A percentile compares a stretch with the other conserved stretches of the same genome.
These are phyloP conservation scores for Spilarctia lutea DNA, from an alignment of 2,888 invertebrate genomes.

Conservation along the genomic window DNA sequence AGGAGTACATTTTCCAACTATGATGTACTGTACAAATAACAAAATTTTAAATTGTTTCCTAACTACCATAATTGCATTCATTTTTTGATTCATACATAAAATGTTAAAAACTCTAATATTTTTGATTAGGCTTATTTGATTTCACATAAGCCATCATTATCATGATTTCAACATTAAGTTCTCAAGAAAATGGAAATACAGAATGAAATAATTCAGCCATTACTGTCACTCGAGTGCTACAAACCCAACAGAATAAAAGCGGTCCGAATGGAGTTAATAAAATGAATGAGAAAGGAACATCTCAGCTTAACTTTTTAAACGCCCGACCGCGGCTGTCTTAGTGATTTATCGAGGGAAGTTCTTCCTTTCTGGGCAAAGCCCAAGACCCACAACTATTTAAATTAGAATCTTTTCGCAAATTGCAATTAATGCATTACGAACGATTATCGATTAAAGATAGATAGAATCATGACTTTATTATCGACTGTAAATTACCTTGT, in stretches of 20 bases:
- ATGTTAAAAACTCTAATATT: neutral
- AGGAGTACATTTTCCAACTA: too few species aligned
- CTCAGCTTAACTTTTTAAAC: constrained; percentile 73
- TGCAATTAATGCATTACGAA: constrained; percentile 30
- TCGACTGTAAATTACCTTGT: neutral
- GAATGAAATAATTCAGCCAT: constrained; percentile 16
- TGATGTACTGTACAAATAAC: too few species aligned
- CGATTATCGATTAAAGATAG: neutral
- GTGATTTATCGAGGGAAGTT: constrained; percentile 60
- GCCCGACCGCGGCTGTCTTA: constrained; percentile 52
- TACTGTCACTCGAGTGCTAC: constrained; percentile 20
- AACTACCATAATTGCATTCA: too few species aligned
- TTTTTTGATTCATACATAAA: neutral
- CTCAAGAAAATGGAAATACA: neutral
- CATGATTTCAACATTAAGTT: neutral
- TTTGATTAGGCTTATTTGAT: neutral
- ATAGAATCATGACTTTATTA: neutral
- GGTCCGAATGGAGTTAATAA: constrained; percentile 52
- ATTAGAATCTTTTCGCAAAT: constrained; percentile 77
- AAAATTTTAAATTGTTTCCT: too few species aligned
- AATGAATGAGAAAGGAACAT: constrained; percentile 61
- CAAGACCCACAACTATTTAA: constrained; percentile 71
- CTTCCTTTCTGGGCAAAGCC: constrained; percentile 54
- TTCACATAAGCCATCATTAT: neutral
- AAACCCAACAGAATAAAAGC: constrained; percentile 21